Conservation (phyloP, 2,797 vertebrate genomes). For the Chelmon rostratus region DNA sequence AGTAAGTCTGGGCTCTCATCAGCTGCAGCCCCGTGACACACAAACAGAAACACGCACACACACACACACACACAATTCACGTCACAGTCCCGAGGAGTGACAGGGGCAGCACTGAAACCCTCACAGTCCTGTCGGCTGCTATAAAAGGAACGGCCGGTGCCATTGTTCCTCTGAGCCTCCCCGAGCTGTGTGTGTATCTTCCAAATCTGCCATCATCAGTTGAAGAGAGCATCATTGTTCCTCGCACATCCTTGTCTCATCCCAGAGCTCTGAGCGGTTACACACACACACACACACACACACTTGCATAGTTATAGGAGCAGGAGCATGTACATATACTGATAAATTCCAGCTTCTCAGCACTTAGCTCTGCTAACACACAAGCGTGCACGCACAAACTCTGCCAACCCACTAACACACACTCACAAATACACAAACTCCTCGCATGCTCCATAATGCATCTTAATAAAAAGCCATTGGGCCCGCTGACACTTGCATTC, state of each 20-base stretch:
- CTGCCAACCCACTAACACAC: conserved; percentile 39
- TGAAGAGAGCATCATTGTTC: conserved; percentile 46
- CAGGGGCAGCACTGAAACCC: conserved; percentile 28
- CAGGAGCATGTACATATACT: conserved; percentile 37
- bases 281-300: conserved; percentile 27
- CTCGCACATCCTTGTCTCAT: conserved; percentile 38
- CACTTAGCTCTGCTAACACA: conserved; percentile 42
- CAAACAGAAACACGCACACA: background rate
- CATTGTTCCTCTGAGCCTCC: conserved; percentile 64
- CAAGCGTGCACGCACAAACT: conserved; percentile 52
- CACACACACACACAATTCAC: conserved; percentile 12
- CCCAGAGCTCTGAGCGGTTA: conserved; percentile 13
- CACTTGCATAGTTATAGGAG: conserved; percentile 7
- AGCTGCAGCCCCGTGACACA: conserved; percentile 46
- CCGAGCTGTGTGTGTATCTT: conserved; percentile 23
- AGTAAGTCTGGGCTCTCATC: conserved; percentile 48
- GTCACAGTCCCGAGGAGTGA: conserved; percentile 53
- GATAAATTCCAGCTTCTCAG: conserved; percentile 35
- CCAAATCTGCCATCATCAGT: conserved; percentile 38
- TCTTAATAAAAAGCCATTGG: conserved; percentile 77
- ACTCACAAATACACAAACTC: conserved; percentile 49
- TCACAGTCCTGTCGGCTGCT: conserved; percentile 55
- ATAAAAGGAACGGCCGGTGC: conserved; percentile 61
- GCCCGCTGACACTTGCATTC: conserved; percentile 77
- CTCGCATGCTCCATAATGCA: conserved; percentile 71